Conservation (phyloP, 2,888 invertebrate species). For the Melinaea menophilus region DNA sequence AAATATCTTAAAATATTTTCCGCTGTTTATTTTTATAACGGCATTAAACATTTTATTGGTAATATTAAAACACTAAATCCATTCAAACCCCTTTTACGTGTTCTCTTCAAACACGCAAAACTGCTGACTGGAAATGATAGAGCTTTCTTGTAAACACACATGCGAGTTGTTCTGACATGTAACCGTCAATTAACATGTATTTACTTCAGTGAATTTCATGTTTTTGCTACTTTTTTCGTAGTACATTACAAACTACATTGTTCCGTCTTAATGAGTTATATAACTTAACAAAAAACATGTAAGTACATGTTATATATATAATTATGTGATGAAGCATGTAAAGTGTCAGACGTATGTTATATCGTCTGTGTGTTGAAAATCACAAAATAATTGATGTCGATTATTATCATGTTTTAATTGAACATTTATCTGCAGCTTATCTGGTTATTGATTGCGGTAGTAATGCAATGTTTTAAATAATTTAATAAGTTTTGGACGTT, state of each 20-base stretch:
- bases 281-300: too few species aligned
- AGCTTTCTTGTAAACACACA: slow-evolving; percentile 32
- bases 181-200: slow-evolving; percentile 9
- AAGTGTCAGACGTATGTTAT: neutral
- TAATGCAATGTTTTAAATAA: slow-evolving; percentile 28
- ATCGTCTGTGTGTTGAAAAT: neutral
- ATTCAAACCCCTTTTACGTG: neutral
- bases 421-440: slow-evolving; percentile 21
- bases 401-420: slow-evolving; percentile 15
- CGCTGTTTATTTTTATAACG: too few species aligned
- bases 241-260: too few species aligned
- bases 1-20: too few species aligned
- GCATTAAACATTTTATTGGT: too few species aligned
- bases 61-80: too few species aligned
- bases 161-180: slow-evolving; percentile 15
- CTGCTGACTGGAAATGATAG: slow-evolving; percentile 32
- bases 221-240: neutral
- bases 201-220: neutral
- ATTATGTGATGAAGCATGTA: too few species aligned
- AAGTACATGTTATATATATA: too few species aligned
- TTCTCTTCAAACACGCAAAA: slow-evolving; percentile 46
- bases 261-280: too few species aligned
- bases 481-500: slow-evolving; percentile 22
- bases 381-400: slow-evolving; percentile 1
- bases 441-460: slow-evolving; percentile 28